Percentiles rank a stretch among this genome's conserved stretches.
Evolutionary conservation across 2,797 vertebrate species (phyloP).

Genomic region (Etheostoma nigrum): DNA sequence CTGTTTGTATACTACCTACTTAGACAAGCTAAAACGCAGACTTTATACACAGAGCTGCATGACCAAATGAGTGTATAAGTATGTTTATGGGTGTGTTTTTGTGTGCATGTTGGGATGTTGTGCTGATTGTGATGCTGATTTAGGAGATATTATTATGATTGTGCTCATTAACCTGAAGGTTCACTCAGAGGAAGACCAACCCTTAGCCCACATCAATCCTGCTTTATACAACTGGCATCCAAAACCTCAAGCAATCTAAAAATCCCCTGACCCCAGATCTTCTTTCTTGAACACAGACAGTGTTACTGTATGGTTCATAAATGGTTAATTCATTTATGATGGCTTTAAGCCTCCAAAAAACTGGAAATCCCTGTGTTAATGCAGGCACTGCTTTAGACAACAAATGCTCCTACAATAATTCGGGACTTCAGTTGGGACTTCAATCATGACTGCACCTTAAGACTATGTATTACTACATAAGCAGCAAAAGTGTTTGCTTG

Average conservation of each 20-base stretch:
- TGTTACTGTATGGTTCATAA: neutral
- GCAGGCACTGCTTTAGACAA: neutral
- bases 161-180: conserved; percentile 51
- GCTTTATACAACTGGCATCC: conserved; percentile 30
- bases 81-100: neutral
- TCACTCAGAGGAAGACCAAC: conserved; percentile 17
- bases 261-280: neutral
- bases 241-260: conserved; percentile 16
- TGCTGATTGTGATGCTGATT: conserved; percentile 21
- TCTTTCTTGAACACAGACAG: neutral
- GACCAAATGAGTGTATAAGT: conserved; percentile 28
- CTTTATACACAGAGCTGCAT: conserved; percentile 40
- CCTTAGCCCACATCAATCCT: conserved; percentile 20
- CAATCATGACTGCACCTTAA: neutral
- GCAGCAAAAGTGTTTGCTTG: no score
- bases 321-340: no score
- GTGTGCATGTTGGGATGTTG: neutral
- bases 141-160: conserved; percentile 44
- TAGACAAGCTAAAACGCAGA: conserved; percentile 56
- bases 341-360: no score
- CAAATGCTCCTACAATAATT: neutral
- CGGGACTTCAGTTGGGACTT: neutral
- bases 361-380: no score
- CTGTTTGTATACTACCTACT: conserved; percentile 62
- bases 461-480: neutral